Evolutionary conservation across 2,797 vertebrate species (phyloP).

Genomic region (Pangasius macronema): DNA sequence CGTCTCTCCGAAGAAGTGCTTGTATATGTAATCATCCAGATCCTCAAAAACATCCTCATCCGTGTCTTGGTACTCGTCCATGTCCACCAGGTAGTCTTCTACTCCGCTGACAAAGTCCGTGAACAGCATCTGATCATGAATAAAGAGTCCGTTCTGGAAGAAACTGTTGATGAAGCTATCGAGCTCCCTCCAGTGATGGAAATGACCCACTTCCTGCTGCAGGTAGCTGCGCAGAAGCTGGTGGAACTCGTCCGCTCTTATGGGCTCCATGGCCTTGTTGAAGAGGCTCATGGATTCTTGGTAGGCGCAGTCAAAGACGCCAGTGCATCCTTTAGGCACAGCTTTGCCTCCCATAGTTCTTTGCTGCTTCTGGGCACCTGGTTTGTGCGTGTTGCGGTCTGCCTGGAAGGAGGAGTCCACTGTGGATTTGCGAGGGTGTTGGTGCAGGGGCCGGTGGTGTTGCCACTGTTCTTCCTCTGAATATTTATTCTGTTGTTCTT

Average conservation of each 20-base stretch:
- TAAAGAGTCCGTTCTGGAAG: conserved; percentile 90
- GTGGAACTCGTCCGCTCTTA: conserved; percentile 87
- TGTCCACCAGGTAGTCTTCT: conserved; percentile 86
- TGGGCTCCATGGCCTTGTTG: conserved; percentile 83
- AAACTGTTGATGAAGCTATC: conserved; percentile 86
- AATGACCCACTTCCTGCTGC: conserved; percentile 85
- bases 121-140: conserved; percentile 94
- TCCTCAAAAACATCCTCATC: conserved; percentile 81
- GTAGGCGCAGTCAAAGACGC: conserved; percentile 85
- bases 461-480: conserved; percentile 67
- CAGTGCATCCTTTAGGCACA: conserved; percentile 76
- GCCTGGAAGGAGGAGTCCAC: conserved; percentile 57
- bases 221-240: conserved; percentile 87
- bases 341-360: conserved; percentile 57
- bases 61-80: conserved; percentile 82
- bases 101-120: conserved; percentile 91
- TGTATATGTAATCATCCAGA: conserved; percentile 88
- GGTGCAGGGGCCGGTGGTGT: conserved; percentile 65
- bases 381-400: conserved; percentile 68
- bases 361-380: conserved; percentile 61
- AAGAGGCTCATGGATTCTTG: conserved; percentile 86
- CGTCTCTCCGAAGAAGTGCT: conserved; percentile 87
- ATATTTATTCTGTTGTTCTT: conserved; percentile 63
- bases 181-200: conserved; percentile 92
- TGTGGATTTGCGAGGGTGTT: conserved; percentile 58